Conservation (phyloP, 2,113 vertebrate species). For the Arenaria interpres region DNA sequence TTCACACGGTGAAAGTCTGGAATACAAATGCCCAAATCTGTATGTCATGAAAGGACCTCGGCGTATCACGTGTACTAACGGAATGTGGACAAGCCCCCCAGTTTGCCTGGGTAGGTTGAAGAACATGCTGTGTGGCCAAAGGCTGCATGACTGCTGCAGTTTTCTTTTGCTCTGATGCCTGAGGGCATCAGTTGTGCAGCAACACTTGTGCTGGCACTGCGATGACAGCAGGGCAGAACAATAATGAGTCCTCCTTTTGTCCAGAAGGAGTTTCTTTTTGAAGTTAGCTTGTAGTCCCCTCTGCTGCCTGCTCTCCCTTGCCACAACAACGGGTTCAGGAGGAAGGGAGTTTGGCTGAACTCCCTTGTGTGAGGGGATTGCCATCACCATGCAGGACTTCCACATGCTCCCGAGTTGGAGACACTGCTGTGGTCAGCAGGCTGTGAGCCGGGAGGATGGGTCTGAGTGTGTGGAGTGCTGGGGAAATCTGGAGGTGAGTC, state of each 20-base stretch:
- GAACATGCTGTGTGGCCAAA: not conserved
- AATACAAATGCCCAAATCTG: not conserved
- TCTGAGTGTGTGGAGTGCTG: not conserved
- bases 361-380: not conserved
- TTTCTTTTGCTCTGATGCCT: not conserved
- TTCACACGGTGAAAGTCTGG: not conserved
- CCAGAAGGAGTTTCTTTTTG: not conserved
- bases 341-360: not conserved
- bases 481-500: rapidly evolving
- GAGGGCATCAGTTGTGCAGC: not conserved
- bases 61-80: not conserved
- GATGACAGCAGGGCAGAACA: not conserved
- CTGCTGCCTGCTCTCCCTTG: not conserved
- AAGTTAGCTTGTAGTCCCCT: not conserved
- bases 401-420: rapidly evolving
- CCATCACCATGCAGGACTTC: not conserved
- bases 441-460: not conserved
- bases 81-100: constrained; percentile 22
- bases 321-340: rapidly evolving
- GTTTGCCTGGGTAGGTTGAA: constrained; percentile 32
- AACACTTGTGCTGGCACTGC: not conserved
- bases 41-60: not conserved
- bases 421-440: not conserved
- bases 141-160: not conserved
- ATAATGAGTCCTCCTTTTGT: not conserved